Conservation (phyloP, 2,888 invertebrate genomes). For the Aphrophora alni region DNA sequence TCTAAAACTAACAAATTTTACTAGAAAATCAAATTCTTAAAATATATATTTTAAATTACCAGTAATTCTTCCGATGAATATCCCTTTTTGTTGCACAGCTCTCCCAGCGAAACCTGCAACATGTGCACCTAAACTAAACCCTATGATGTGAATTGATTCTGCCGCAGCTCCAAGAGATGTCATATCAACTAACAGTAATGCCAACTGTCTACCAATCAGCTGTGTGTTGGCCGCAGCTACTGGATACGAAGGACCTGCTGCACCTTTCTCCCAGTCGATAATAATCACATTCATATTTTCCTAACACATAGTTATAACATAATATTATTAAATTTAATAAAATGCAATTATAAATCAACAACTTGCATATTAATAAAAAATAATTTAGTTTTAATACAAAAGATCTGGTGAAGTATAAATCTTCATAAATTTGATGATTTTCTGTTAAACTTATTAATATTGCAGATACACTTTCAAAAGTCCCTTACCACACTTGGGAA, state of each 20-base stretch:
- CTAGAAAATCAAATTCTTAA: too few species aligned
- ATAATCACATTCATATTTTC: slow-evolving; percentile 63
- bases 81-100: slow-evolving; percentile 58
- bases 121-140: slow-evolving; percentile 68
- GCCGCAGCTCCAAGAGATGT: slow-evolving; percentile 59
- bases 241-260: slow-evolving; percentile 63
- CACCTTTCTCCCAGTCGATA: slow-evolving; percentile 66
- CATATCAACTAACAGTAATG: slow-evolving; percentile 61
- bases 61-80: slow-evolving; percentile 64
- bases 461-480: too few species aligned
- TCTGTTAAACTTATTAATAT: too few species aligned
- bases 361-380: too few species aligned
- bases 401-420: too few species aligned
- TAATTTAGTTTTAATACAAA: too few species aligned
- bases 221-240: slow-evolving; percentile 67
- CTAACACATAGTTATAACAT: slow-evolving; percentile 53
- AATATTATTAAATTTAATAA: too few species aligned
- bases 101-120: slow-evolving; percentile 67
- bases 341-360: too few species aligned
- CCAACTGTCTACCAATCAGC: slow-evolving; percentile 64
- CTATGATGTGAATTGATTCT: slow-evolving; percentile 61
- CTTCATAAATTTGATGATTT: too few species aligned
- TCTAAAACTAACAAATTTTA: too few species aligned
- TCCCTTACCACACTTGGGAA: too few species aligned
- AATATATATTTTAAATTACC: slow-evolving; percentile 54